Conservation (phyloP, 2,113 vertebrate genomes). For the Reinhardtius hippoglossoides region DNA sequence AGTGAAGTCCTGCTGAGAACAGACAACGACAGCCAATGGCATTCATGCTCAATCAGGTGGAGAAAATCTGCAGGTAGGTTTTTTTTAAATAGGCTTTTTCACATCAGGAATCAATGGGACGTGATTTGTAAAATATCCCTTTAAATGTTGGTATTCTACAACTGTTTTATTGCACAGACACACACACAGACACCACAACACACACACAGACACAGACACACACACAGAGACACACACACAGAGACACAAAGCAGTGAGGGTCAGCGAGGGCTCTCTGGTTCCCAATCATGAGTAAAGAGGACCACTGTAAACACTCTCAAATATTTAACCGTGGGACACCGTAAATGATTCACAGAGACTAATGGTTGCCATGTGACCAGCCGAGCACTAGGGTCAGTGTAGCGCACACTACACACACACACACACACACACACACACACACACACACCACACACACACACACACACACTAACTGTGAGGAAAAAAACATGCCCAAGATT, state of each 20-base stretch:
- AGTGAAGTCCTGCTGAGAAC: slow-evolving; percentile 53
- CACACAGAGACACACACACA: no score
- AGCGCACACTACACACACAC: no score
- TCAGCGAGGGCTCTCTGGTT: slow-evolving; percentile 22
- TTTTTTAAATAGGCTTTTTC: neutral
- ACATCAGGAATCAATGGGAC: neutral
- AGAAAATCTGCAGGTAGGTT: neutral
- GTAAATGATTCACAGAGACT: slow-evolving; percentile 65
- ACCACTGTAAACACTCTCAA: slow-evolving; percentile 43
- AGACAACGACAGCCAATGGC: neutral
- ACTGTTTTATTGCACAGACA: neutral
- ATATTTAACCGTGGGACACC: slow-evolving; percentile 40
- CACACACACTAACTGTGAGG: neutral
- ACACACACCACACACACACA: no score
- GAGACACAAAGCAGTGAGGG: slow-evolving; percentile 17
- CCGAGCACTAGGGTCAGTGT: slow-evolving; percentile 26
- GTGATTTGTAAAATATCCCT: neutral
- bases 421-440: no score
- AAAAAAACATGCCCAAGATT: slow-evolving; percentile 23
- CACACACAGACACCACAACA: no score
- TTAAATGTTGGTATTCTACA: neutral
- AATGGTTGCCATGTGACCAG: slow-evolving; percentile 66
- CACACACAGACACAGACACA: no score
- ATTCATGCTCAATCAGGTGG: slow-evolving; percentile 1
- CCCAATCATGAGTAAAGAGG: slow-evolving; percentile 9